Percentiles rank a stretch among this genome's conserved stretches.
Conservation (phyloP, 2,888 invertebrate species). For the Priocnemis perturbator region DNA sequence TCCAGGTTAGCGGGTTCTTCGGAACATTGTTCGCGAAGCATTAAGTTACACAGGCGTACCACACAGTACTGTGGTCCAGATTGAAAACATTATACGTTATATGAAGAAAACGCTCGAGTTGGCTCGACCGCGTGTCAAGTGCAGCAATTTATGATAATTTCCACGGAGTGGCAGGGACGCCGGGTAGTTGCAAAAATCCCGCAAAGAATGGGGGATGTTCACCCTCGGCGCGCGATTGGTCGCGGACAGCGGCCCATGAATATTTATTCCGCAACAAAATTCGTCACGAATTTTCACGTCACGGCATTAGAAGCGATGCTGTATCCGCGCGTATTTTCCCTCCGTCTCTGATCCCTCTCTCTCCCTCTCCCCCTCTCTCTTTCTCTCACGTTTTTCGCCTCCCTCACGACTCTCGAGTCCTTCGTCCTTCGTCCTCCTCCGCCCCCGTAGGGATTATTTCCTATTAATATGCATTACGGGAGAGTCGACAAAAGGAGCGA, state of each 20-base stretch:
- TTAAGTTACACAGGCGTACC: too few species aligned
- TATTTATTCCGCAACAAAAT: constrained; percentile 66
- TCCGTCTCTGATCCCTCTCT: constrained; percentile 28
- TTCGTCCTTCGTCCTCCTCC: constrained; percentile 38
- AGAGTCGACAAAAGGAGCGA: constrained; percentile 53
- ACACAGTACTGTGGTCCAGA: too few species aligned
- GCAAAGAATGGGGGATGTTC: constrained; percentile 14
- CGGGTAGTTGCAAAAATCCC: not conserved
- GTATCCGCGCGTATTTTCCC: constrained; percentile 37
- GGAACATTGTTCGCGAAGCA: too few species aligned
- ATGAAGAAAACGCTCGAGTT: too few species aligned
- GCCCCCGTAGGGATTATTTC: constrained; percentile 51
- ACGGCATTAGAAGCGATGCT: constrained; percentile 33
- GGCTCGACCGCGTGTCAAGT: not conserved
- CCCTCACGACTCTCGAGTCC: constrained; percentile 32
- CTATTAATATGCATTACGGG: constrained; percentile 59
- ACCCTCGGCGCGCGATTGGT: constrained; percentile 44
- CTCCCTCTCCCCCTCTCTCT: constrained; percentile 23
- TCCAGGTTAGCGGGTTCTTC: too few species aligned
- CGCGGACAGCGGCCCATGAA: constrained; percentile 57
- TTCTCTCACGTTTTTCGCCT: constrained; percentile 28
- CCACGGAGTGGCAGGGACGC: not conserved
- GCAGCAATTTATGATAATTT: not conserved
- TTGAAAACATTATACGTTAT: too few species aligned
- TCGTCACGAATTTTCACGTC: constrained; percentile 59